Evolutionary conservation across 1,140 invertebrate genomes (phyloP), one percentile per base, ranked within the genome.

Genomic region (Aphidius gifuensis): DNA sequence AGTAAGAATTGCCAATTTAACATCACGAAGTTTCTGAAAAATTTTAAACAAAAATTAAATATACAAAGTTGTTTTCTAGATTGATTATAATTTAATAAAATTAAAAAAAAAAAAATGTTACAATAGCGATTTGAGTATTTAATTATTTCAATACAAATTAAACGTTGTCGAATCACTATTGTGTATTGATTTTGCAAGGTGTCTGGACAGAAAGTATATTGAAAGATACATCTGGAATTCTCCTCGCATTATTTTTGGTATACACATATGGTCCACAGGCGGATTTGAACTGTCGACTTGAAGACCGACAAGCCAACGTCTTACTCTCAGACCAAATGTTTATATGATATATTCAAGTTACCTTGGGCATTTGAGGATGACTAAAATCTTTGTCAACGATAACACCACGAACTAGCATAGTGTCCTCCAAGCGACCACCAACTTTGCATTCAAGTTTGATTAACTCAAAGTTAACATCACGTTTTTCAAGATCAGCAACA

Each of bases 341-440:
- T 32, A 3, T 16, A 1, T n/a, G 8, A 23, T 16, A 32, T 49
- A 49, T 32, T 9, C 0, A 49, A 64, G 6, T 72, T 76, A 92
- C 90, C 85, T 92, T 99, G 2, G 97, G 97, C 98, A 99, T 99
- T 83, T 99, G 98, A 57, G 98, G 95, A 86, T 99, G 98, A 70
- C 94, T 97, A 84, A 99, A 94, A 64, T 98, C 97, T 83, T 99
- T 99, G 75, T 99, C 97, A 21, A 99, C 88, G 64, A 99, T 90
- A 5, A 99, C 98, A 61, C 98, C 98, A 68, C 91, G 93, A 9
- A 99, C 95, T 43, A 99, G 82, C 83, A 96, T 89, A 0, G 97
- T 96, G 79, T 99, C 98, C 83, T 99, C 98, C 75, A 99, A 86
- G 65, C 91, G 88, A 6, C 97, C 97, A 58, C 98, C 98, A 38